These are phyloP conservation scores for Umimayanthus chanpuru DNA, from an alignment of 92 coral and sea anemone genomes.

Conservation along the genomic window DNA sequence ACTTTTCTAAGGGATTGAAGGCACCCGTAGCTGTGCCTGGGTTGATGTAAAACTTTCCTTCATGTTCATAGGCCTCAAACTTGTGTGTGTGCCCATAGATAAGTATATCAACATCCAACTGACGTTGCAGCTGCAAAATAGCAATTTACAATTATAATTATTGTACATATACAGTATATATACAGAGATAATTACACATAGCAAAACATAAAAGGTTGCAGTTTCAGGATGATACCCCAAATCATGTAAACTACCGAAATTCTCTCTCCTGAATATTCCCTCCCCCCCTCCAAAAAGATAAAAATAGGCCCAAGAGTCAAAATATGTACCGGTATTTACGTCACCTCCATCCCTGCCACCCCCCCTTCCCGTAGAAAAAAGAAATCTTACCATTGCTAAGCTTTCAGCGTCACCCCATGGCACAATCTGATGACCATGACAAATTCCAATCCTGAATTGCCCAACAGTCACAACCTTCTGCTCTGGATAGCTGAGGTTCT, in stretches of 20 bases:
- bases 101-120: slow-evolving; percentile 95
- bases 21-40: slow-evolving; percentile 99
- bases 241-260: no score
- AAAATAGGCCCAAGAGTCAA: no score
- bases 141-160: neutral
- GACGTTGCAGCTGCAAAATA: slow-evolving; percentile 84
- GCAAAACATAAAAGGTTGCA: no score
- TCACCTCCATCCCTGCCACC: neutral
- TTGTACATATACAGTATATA: neutral
- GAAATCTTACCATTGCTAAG: slow-evolving; percentile 85
- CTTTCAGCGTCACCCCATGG: slow-evolving; percentile 99
- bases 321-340: no score
- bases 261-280: no score
- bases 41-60: slow-evolving; percentile 96
- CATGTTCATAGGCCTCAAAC: slow-evolving; percentile 99
- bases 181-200: no score
- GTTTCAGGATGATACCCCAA: no score
- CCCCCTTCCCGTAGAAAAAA: neutral
- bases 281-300: no score
- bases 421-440: slow-evolving; percentile 99
- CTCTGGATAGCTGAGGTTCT: slow-evolving; percentile 97
- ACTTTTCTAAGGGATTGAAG: slow-evolving; percentile 93
- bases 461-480: slow-evolving; percentile 99
- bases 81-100: slow-evolving; percentile 99
- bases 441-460: slow-evolving; percentile 94